phyloP scores from a whole-genome alignment of 2,113 vertebrate genomes.

The Barnardius zonarius region DNA sequence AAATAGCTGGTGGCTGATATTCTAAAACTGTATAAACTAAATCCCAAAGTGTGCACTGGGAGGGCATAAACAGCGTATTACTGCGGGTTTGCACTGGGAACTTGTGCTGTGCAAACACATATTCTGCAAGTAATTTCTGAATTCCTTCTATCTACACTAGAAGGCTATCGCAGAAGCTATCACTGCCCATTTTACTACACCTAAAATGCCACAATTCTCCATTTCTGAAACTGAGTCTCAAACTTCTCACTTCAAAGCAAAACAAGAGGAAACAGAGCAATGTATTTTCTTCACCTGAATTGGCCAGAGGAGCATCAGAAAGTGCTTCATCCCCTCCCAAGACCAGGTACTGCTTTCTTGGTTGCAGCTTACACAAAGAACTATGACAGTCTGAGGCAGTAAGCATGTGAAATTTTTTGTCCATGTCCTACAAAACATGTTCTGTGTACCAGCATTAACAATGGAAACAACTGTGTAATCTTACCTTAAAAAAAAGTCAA shows the following conservation, averaged over 20 bases:
- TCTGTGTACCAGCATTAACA: neutral
- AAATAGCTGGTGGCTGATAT: neutral
- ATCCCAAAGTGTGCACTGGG: neutral
- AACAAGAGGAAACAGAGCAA: neutral
- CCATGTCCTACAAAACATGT: neutral
- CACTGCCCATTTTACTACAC: neutral
- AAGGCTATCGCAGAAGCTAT: neutral
- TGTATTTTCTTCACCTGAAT: neutral
- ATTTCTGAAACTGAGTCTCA: neutral
- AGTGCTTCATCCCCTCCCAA: neutral
- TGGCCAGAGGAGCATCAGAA: neutral
- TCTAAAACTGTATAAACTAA: neutral
- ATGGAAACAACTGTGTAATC: neutral
- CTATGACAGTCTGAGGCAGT: neutral
- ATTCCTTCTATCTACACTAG: neutral
- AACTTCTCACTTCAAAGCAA: neutral
- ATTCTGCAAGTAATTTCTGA: neutral
- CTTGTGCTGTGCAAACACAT: neutral
- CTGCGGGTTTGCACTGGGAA: neutral
- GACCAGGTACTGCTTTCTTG: neutral
- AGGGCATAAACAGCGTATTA: neutral
- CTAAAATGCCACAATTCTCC: neutral
- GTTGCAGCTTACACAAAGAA: neutral
- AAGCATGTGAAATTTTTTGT: constrained; percentile 15
- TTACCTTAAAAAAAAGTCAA: constrained; percentile 2